phyloP scores from a whole-genome alignment of 1,140 invertebrate species.

The Popillia japonica region DNA sequence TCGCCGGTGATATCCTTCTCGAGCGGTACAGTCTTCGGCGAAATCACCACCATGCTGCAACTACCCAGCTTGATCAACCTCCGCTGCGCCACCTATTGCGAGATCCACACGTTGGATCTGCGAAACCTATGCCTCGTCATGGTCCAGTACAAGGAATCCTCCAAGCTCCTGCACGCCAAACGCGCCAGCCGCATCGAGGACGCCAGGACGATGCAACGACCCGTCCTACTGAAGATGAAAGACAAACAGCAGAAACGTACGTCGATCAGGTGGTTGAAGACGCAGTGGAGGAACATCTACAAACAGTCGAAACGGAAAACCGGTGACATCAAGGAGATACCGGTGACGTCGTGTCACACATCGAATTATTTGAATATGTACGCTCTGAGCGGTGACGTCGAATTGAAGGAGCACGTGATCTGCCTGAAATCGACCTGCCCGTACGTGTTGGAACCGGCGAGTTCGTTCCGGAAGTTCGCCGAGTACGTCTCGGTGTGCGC shows the following conservation, averaged over 20 bases:
- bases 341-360: neutral
- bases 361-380: constrained; percentile 35
- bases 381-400: constrained; percentile 30
- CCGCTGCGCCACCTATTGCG: constrained; percentile 59
- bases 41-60: constrained; percentile 50
- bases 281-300: constrained; percentile 7
- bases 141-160: neutral
- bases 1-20: constrained; percentile 63
- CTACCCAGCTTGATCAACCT: neutral
- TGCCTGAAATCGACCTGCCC: constrained; percentile 31
- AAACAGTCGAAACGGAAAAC: neutral
- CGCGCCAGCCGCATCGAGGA: neutral
- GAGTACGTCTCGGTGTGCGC: neutral
- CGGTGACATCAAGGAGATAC: neutral
- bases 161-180: neutral
- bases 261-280: constrained; percentile 13
- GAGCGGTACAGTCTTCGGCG: constrained; percentile 62
- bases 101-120: constrained; percentile 61
- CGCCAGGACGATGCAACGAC: constrained; percentile 6
- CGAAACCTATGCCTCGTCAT: constrained; percentile 60
- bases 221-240: constrained; percentile 8
- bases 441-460: constrained; percentile 6
- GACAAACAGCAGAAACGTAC: constrained; percentile 7
- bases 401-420: constrained; percentile 32
- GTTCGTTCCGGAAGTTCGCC: constrained; percentile 17